phyloP scores from a whole-genome alignment of 2,797 vertebrate species.

The Silurus lanzhouensis region DNA sequence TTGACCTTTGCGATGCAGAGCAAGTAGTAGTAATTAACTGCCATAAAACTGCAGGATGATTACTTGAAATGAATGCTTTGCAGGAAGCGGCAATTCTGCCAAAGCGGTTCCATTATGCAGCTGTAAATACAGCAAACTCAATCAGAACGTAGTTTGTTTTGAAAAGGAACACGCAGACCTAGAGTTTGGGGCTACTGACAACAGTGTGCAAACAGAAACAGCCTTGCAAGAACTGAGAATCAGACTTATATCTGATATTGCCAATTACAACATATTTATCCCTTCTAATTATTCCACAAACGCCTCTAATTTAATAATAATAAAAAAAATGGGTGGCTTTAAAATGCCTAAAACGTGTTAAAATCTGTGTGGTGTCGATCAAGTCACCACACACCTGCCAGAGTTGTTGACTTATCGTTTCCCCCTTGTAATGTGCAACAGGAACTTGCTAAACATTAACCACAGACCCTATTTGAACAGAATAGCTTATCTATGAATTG shows the following conservation, averaged over 20 bases:
- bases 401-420: constrained; percentile 49
- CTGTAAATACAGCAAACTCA: constrained; percentile 86
- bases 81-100: constrained; percentile 84
- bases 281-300: not conserved
- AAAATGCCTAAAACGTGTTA: not conserved
- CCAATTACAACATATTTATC: not conserved
- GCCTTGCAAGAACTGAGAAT: not conserved
- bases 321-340: not conserved
- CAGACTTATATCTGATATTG: not conserved
- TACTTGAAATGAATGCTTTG: constrained; percentile 93
- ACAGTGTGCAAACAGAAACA: constrained; percentile 2
- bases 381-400: constrained; percentile 34
- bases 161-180: constrained; percentile 32
- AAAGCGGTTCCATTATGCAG: constrained; percentile 91
- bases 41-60: constrained; percentile 92
- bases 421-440: constrained; percentile 7
- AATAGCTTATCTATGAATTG: not conserved
- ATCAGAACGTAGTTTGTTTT: constrained; percentile 69
- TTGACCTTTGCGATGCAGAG: constrained; percentile 94
- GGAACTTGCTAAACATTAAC: constrained; percentile 45
- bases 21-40: constrained; percentile 93
- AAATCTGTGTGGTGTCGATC: constrained; percentile 38
- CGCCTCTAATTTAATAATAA: not conserved
- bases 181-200: constrained; percentile 17
- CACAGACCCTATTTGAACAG: constrained; percentile 23